These are phyloP conservation scores for Pegea sp. DNA, from an alignment of 23 tunicate species.

Conservation along the genomic window DNA sequence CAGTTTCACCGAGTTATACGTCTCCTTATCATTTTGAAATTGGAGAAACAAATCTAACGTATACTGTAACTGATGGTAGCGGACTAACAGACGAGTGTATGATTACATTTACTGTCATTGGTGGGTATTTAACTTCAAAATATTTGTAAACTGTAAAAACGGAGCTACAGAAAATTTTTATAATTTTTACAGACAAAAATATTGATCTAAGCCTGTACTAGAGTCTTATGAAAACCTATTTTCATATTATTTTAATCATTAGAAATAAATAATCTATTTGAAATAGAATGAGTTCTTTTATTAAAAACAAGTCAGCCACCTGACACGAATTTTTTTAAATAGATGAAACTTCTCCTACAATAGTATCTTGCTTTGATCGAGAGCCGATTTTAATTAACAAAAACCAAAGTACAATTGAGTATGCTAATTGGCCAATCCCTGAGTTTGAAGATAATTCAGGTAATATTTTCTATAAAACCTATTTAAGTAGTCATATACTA, in stretches of 20 bases:
- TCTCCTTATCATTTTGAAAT: constrained; percentile 41
- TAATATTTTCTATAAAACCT: constrained; percentile 4
- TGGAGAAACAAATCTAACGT: constrained; percentile 14
- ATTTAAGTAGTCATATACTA: too few relatives aligned
- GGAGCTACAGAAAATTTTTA: too few relatives aligned
- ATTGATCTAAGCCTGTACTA: too few relatives aligned
- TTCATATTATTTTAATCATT: too few relatives aligned
- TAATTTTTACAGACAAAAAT: too few relatives aligned
- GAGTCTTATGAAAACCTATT: too few relatives aligned
- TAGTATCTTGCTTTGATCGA: constrained; percentile 39
- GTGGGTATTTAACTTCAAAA: too few relatives aligned
- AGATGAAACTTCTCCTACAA: constrained; percentile 41
- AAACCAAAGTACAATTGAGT: constrained; percentile 2
- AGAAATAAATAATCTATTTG: too few relatives aligned
- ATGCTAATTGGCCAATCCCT: constrained; percentile 47
- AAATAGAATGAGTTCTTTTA: too few relatives aligned
- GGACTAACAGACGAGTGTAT: constrained; percentile 31
- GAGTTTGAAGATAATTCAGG: constrained; percentile 78
- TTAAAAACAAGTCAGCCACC: too few relatives aligned
- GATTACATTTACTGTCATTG: constrained; percentile 38
- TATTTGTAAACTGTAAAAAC: too few relatives aligned
- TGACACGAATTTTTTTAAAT: neutral
- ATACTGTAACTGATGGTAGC: constrained; percentile 24
- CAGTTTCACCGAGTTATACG: constrained; percentile 13
- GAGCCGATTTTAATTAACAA: constrained; percentile 39